These are phyloP conservation scores for Poeciliopsis turrubarensis DNA, from an alignment of 2,113 vertebrate species.

Conservation along the genomic window DNA sequence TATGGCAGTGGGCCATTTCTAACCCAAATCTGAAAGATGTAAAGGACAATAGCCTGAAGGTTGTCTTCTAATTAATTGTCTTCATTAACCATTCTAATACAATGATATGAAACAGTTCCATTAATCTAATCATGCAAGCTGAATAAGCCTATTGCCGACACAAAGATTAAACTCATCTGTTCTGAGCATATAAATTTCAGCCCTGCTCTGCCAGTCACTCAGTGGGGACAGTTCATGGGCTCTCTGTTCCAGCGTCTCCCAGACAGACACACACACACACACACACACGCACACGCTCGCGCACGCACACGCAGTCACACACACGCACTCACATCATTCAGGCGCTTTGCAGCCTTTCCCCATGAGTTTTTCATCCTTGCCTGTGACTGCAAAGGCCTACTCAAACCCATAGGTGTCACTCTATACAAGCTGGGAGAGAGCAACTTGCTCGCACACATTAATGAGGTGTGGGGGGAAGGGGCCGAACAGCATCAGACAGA, in stretches of 20 bases:
- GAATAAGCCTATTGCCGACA: slow-evolving; percentile 72
- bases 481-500: slow-evolving; percentile 65
- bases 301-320: slow-evolving; percentile 12
- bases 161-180: slow-evolving; percentile 76
- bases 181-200: slow-evolving; percentile 67
- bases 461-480: slow-evolving; percentile 59
- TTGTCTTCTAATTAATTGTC: slow-evolving; percentile 82
- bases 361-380: slow-evolving; percentile 24
- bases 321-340: slow-evolving; percentile 11
- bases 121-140: slow-evolving; percentile 81
- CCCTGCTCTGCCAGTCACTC: slow-evolving; percentile 66
- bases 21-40: slow-evolving; percentile 78
- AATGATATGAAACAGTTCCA: slow-evolving; percentile 81
- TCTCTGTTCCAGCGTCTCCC: slow-evolving; percentile 40
- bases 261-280: slow-evolving; percentile 31
- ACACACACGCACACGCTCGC: slow-evolving; percentile 9
- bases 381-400: slow-evolving; percentile 72
- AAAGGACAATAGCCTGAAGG: slow-evolving; percentile 82
- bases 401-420: slow-evolving; percentile 86
- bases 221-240: slow-evolving; percentile 60
- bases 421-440: slow-evolving; percentile 83
- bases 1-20: slow-evolving; percentile 77
- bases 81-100: slow-evolving; percentile 83
- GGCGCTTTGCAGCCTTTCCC: slow-evolving; percentile 33
- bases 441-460: slow-evolving; percentile 67